Conservation (phyloP, 2,888 invertebrate species). For the Cinara cedri region DNA sequence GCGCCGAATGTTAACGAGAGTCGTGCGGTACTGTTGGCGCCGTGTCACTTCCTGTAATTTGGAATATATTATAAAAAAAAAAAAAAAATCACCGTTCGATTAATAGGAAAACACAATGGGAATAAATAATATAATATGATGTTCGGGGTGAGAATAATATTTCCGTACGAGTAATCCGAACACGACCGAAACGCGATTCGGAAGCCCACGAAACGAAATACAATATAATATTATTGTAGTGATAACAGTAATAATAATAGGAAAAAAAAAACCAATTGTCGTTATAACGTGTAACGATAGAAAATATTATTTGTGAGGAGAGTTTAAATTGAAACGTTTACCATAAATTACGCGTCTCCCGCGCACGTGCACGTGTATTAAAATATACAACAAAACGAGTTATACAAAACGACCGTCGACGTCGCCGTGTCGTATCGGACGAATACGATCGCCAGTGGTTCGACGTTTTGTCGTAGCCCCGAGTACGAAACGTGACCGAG, state of each 20-base stretch:
- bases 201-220: neutral
- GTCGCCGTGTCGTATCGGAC: no score
- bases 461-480: neutral
- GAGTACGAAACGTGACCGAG: no score
- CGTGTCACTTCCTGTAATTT: conserved; percentile 21
- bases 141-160: neutral
- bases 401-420: conserved; percentile 1
- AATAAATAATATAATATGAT: neutral
- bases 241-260: neutral
- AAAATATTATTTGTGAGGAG: neutral
- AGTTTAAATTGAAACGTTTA: conserved; percentile 11
- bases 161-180: neutral
- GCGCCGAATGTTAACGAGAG: conserved; percentile 13
- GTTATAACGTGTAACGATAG: neutral
- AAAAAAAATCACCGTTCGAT: neutral
- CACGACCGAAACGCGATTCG: neutral
- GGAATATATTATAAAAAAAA: neutral
- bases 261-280: neutral
- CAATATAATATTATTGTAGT: neutral
- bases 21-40: neutral
- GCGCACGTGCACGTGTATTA: neutral
- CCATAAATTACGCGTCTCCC: neutral
- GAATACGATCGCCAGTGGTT: neutral
- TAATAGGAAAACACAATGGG: neutral
- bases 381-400: conserved; percentile 9